Evolutionary conservation across 2,888 invertebrate species (phyloP), one percentile per base, ranked within the genome.

Genomic region (Ptycholaimellus sp.): DNA sequence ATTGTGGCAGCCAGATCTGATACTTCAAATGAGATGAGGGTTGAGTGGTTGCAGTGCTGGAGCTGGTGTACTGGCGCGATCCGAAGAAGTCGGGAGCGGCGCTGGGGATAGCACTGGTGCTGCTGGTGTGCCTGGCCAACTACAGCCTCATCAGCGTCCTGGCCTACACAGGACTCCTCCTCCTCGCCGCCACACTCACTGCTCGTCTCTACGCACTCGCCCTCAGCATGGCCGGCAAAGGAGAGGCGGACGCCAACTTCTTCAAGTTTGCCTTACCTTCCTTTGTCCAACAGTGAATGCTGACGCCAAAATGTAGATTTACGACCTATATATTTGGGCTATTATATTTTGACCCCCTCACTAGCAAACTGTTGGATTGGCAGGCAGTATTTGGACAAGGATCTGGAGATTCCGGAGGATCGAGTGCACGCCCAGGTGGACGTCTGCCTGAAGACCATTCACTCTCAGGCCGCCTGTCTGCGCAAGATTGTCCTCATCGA

Each of bases 21-120:
- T n/a, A n/a, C n/a, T n/a, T n/a, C n/a, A 23, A 23, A 9, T 23
- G 25, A 9, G 25, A 23, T 23, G 13, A 23, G 13, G 6, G 13
- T 23, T 9, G 7, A 6, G 25, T 9, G 31, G 20, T 51, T 54
- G 25, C 51, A 61, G 61, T 61, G 72, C 76, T 81, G 65, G 79
- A 82, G 58, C 70, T 93, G 63, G 76, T 96, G 63, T 90, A 93
- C 70, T 96, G 93, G 93, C 74, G 87, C 49, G 78, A 81, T 67
- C 76, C 82, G 51, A 80, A 77, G 67, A 81, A 78, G 65, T 80
- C 83, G 47, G 93, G 82, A 49, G 72, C 76, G 54, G 83, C 83
- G 47, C 81, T 93, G 62, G 85, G 81, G 59, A 74, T 74, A 50
- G 74, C 79, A 50, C 70, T 93, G 58, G 71, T 76, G 56, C 71